phyloP scores from a whole-genome alignment of 2,113 vertebrate species.

The Lagopus leucura region DNA sequence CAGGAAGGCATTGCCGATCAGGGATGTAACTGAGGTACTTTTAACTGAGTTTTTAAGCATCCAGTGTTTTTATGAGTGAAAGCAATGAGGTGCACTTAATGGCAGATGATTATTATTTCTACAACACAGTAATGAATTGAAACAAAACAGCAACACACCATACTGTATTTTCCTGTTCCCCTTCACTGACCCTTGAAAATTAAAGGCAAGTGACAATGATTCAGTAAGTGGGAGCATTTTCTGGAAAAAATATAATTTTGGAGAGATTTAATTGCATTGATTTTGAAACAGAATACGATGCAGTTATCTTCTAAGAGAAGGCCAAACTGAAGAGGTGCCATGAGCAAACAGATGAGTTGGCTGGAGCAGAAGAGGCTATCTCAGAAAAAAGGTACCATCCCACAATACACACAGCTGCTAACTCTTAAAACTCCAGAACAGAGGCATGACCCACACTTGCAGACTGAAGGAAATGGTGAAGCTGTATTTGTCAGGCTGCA shows the following conservation, averaged over 20 bases:
- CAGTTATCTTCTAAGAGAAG: conserved; percentile 46
- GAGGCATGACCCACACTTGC: background rate
- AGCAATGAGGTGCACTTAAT: background rate
- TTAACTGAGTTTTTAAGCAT: background rate
- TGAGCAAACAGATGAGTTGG: conserved; percentile 80
- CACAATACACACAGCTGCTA: background rate
- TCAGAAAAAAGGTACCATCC: background rate
- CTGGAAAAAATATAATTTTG: background rate
- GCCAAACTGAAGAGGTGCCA: conserved; percentile 40
- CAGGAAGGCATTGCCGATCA: background rate
- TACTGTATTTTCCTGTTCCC: conserved; percentile 6
- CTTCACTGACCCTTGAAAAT: background rate
- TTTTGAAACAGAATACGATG: conserved; percentile 61
- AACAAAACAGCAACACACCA: conserved; percentile 1
- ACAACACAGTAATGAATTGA: background rate
- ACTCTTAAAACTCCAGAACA: background rate
- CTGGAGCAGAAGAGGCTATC: conserved; percentile 46
- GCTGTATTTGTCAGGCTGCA: conserved; percentile 33
- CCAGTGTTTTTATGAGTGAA: background rate
- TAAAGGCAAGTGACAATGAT: background rate
- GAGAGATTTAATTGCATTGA: conserved; percentile 32
- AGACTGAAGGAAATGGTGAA: background rate
- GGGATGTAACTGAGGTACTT: background rate
- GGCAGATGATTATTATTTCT: background rate
- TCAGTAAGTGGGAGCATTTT: conserved; percentile 9